These are phyloP conservation scores for Synaphobranchus kaupii DNA, from an alignment of 2,797 vertebrate genomes.

Conservation along the genomic window DNA sequence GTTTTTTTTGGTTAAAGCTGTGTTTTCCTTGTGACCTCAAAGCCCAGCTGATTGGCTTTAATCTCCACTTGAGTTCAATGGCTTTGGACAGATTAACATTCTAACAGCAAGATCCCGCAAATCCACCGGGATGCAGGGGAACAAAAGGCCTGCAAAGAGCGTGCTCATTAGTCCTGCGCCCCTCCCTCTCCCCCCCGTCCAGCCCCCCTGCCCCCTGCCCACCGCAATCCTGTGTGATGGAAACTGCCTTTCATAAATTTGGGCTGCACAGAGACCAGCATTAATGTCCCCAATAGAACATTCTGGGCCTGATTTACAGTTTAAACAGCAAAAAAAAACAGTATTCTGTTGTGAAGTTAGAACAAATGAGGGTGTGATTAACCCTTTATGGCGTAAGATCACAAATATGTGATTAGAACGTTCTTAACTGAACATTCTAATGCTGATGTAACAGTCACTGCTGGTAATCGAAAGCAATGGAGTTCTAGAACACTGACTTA, in stretches of 20 bases:
- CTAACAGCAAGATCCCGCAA: slow-evolving; percentile 28
- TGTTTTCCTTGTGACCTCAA: slow-evolving; percentile 12
- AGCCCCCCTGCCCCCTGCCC: not conserved
- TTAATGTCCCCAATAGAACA: not conserved
- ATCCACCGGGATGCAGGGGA: slow-evolving; percentile 11
- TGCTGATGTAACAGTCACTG: not conserved
- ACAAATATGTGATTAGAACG: not conserved
- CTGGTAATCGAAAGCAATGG: not conserved
- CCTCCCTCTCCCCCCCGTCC: not conserved
- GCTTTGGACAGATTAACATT: slow-evolving; percentile 34
- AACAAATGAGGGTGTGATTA: not conserved
- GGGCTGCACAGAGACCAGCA: not conserved
- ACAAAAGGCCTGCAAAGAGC: slow-evolving; percentile 14
- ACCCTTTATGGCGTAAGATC: not conserved
- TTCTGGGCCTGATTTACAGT: not conserved
- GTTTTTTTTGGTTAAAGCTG: not conserved
- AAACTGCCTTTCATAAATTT: not conserved
- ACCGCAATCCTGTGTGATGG: not conserved
- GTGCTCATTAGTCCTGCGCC: slow-evolving; percentile 13
- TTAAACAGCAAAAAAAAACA: not conserved
- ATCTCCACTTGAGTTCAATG: slow-evolving; percentile 13
- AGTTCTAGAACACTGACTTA: not conserved
- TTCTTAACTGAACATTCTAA: not conserved
- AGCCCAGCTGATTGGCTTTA: slow-evolving; percentile 22
- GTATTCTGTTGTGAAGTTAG: not conserved